A percentile compares a stretch with the other conserved stretches of the same genome.
Evolutionary conservation across 2,113 vertebrate genomes (phyloP).

Genomic region (Leucosticte australis): DNA sequence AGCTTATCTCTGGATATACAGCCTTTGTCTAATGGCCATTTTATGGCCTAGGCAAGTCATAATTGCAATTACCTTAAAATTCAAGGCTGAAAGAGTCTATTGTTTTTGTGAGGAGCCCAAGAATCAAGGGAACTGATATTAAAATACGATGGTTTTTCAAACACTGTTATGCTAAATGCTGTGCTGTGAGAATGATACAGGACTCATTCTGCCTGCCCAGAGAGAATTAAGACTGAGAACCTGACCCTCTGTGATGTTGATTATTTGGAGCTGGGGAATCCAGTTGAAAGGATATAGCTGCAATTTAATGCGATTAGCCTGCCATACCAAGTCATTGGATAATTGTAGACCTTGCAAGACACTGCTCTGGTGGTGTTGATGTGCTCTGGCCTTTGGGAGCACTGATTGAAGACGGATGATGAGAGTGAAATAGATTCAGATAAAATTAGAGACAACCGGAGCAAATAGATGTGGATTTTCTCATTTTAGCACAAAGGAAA

Average conservation of each 20-base stretch:
- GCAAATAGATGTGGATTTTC: slow-evolving; percentile 35
- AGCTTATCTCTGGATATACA: neutral
- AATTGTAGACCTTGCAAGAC: slow-evolving; percentile 45
- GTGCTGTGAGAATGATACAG: neutral
- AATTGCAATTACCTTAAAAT: neutral
- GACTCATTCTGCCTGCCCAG: neutral
- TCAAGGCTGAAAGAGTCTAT: neutral
- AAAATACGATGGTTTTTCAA: neutral
- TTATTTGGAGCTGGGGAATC: slow-evolving; percentile 36
- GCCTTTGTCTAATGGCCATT: neutral
- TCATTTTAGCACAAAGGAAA: slow-evolving; percentile 59
- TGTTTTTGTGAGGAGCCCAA: neutral
- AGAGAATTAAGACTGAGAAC: slow-evolving; percentile 6
- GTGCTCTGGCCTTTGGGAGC: slow-evolving; percentile 2
- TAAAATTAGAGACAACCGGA: slow-evolving; percentile 51
- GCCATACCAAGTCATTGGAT: slow-evolving; percentile 22
- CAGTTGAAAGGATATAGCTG: slow-evolving; percentile 45
- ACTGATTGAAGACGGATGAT: slow-evolving; percentile 28
- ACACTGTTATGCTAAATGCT: neutral
- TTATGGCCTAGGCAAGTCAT: neutral
- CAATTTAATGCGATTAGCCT: slow-evolving; percentile 41
- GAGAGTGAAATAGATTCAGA: slow-evolving; percentile 27
- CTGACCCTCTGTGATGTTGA: slow-evolving; percentile 1
- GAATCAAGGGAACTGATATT: neutral
- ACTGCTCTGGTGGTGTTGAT: neutral